These are phyloP conservation scores for Thereva nobilitata DNA, from an alignment of 2,888 invertebrate genomes.

Conservation along the genomic window DNA sequence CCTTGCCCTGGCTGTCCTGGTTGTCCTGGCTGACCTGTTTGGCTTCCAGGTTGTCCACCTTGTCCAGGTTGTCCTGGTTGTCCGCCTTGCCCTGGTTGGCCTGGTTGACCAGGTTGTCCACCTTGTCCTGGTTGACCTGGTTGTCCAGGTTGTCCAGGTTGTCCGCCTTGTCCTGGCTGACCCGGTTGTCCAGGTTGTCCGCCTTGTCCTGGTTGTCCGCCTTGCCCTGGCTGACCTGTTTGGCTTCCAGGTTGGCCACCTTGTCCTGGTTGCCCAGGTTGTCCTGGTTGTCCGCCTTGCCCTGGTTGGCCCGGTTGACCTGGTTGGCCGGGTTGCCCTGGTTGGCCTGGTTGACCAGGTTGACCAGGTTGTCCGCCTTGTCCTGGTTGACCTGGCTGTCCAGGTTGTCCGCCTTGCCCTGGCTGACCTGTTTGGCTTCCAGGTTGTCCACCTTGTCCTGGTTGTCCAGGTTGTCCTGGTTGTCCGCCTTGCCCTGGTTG, in stretches of 20 bases:
- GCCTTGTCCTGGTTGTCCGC: neutral
- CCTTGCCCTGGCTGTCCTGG: too few species aligned
- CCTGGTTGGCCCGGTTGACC: constrained; percentile 2
- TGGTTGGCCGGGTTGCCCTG: neutral
- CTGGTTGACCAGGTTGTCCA: constrained; percentile 20
- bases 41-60: constrained; percentile 44
- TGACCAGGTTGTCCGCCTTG: neutral
- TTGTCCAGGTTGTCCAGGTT: neutral
- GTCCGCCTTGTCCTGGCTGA: neutral
- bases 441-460: neutral
- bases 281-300: neutral
- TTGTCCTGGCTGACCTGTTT: constrained; percentile 10
- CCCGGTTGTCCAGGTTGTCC: neutral
- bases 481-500: constrained; percentile 4
- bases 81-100: constrained; percentile 12
- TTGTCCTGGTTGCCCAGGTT: neutral
- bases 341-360: constrained; percentile 2
- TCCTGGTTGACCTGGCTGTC: constrained; percentile 6
- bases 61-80: constrained; percentile 43
- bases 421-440: too few species aligned
- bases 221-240: constrained; percentile 1
- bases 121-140: neutral
- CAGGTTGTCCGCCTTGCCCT: neutral
- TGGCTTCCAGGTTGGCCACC: neutral
- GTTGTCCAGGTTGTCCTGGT: neutral